Conservation (phyloP, 1,140 invertebrate species). For the Aphis craccivora region DNA sequence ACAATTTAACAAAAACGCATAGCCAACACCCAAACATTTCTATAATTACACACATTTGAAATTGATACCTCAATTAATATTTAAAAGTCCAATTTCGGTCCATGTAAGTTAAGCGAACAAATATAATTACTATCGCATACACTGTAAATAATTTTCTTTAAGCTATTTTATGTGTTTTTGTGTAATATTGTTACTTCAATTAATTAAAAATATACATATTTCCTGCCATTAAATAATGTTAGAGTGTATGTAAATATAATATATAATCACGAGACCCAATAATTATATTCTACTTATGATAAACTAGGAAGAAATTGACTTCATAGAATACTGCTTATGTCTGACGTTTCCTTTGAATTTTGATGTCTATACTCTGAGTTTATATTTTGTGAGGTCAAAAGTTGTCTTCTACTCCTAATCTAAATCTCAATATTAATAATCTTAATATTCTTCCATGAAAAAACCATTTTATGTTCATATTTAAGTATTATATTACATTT, state of each 20-base stretch:
- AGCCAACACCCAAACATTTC: not conserved
- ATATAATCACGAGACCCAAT: not conserved
- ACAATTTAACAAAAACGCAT: not conserved
- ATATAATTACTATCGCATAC: not conserved
- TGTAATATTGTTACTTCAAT: not conserved
- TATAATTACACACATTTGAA: not conserved
- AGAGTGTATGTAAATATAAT: not conserved
- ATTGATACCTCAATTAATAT: not conserved
- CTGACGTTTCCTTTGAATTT: not conserved
- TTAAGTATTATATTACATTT: not conserved
- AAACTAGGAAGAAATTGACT: not conserved
- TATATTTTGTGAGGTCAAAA: not conserved
- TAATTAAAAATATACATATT: not conserved
- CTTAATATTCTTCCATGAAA: not conserved
- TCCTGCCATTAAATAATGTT: not conserved
- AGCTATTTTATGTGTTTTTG: not conserved
- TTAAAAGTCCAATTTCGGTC: not conserved
- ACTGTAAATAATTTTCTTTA: not conserved
- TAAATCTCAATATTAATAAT: too few relatives aligned
- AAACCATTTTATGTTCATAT: not conserved
- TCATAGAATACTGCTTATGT: not conserved
- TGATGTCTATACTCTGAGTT: accelerated
- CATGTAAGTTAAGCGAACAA: not conserved
- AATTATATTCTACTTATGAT: not conserved
- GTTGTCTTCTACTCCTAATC: not conserved